Evolutionary conservation across 1,140 invertebrate species (phyloP), one percentile per base, ranked within the genome.

Genomic region (Achatina immaculata): DNA sequence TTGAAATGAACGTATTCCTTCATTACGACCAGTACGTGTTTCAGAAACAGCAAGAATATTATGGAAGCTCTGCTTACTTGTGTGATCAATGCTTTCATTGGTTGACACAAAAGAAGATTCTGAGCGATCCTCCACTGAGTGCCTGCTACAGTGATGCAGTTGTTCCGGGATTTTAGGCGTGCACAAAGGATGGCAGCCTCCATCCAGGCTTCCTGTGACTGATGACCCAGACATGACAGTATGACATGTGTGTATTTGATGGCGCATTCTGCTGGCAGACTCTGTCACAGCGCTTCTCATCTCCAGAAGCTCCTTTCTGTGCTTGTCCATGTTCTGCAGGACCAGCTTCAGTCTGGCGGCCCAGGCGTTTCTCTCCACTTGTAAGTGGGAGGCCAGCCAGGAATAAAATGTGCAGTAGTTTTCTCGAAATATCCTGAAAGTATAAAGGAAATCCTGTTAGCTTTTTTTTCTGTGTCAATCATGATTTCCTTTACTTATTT

Each of bases 291-390:
- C 0, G 14, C 58, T 34, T 1, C 0, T n/a, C 11, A 14, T 51
- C 7, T 71, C 84, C 51, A 43, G 66, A 42, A 14, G 78, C 68
- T 76, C 66, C 45, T 34, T 68, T 66, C 76, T 78, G 28, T 24
- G 34, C n/a, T 31, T 79, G 80, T 48, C 80, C 68, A 31, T 78
- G 45, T 19, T 28, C 9, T 71, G 16, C 48, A 80, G 24, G 1
- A 68, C 68, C 28, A 36, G 66, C 51, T 45, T 51, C 1, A 80
- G 68, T 72, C 78, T 38, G 43, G 69, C 62, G 0, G 68, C 78
- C 68, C 78, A 71, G 2, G 78, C 65, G 68, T 80, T 80, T 4
- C 78, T 66, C n/a, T 80, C 78, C 1, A 28, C n/a, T 34, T 80
- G 78, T 28, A 80, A 28, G 68, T 80, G 78, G 9, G 68, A 3